These are phyloP conservation scores for Coreoperca whiteheadi DNA, from an alignment of 2,113 vertebrate species.

Conservation along the genomic window DNA sequence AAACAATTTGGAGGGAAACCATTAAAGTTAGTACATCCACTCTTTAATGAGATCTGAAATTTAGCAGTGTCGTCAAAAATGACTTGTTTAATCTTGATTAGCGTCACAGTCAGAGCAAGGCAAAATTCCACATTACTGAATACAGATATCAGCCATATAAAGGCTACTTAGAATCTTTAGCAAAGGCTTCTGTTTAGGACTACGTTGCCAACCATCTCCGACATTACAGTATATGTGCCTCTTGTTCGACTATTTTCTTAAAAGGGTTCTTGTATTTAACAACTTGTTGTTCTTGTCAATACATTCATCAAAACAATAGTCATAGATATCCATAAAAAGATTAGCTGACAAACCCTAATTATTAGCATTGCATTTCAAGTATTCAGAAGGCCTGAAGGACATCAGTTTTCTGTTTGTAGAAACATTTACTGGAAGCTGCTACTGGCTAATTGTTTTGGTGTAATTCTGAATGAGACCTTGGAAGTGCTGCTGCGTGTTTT, in stretches of 20 bases:
- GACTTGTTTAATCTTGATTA: background rate
- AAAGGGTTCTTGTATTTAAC: background rate
- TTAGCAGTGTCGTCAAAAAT: background rate
- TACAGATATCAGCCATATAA: background rate
- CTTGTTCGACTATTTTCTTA: too few relatives aligned
- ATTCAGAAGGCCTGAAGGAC: background rate
- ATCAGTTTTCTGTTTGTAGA: background rate
- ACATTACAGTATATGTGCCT: background rate
- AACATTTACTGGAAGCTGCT: background rate
- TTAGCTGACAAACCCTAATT: background rate
- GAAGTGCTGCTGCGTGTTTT: constrained; percentile 87
- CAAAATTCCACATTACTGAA: background rate
- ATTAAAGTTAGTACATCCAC: background rate
- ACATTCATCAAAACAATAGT: background rate
- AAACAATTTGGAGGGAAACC: background rate
- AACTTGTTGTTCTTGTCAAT: background rate
- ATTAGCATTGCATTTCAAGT: background rate
- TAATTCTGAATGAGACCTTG: constrained; percentile 89
- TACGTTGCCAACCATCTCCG: background rate
- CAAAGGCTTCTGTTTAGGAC: background rate
- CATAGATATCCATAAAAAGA: background rate
- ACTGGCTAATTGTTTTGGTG: constrained; percentile 81
- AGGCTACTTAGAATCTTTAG: too few relatives aligned
- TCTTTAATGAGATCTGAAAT: background rate
- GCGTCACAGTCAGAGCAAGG: background rate